Percentiles rank a stretch among this genome's conserved stretches.
phyloP scores from a whole-genome alignment of 1,140 invertebrate genomes.

The Helicoverpa armigera region DNA sequence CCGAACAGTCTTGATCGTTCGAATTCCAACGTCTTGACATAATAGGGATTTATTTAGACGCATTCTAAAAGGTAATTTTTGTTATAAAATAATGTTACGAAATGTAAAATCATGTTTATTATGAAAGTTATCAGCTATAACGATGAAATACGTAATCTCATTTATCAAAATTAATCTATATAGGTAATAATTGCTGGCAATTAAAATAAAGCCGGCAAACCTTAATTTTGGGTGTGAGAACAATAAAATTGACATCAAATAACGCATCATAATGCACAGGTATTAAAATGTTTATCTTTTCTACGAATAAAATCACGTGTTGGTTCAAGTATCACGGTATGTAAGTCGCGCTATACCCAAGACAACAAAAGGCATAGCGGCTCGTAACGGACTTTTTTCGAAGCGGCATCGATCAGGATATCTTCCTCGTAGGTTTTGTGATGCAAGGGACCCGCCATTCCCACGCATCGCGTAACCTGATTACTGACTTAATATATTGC shows the following conservation, averaged over 20 bases:
- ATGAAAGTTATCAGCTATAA: background rate
- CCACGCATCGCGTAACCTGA: conserved; percentile 65
- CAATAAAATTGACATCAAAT: background rate
- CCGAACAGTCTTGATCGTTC: conserved; percentile 66
- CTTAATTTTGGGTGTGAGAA: background rate
- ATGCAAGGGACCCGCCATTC: conserved; percentile 62
- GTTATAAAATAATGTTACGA: background rate
- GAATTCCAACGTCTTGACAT: background rate
- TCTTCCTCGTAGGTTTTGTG: conserved; percentile 69
- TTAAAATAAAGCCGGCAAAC: background rate
- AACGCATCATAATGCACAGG: background rate
- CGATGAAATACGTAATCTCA: background rate
- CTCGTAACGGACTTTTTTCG: conserved; percentile 80
- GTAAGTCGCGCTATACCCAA: conserved; percentile 31
- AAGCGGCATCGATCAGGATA: conserved; percentile 72
- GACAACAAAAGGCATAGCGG: conserved; percentile 77
- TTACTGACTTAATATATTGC: conserved; percentile 44
- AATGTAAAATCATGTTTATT: background rate
- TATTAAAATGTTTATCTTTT: background rate
- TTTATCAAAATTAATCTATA: background rate
- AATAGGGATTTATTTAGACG: background rate
- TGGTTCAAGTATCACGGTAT: conserved; percentile 65
- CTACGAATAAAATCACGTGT: background rate
- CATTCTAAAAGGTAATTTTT: background rate
- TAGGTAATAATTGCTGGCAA: background rate